These are phyloP conservation scores for Arctopsyche grandis DNA, from an alignment of 1,140 invertebrate genomes.

Conservation along the genomic window DNA sequence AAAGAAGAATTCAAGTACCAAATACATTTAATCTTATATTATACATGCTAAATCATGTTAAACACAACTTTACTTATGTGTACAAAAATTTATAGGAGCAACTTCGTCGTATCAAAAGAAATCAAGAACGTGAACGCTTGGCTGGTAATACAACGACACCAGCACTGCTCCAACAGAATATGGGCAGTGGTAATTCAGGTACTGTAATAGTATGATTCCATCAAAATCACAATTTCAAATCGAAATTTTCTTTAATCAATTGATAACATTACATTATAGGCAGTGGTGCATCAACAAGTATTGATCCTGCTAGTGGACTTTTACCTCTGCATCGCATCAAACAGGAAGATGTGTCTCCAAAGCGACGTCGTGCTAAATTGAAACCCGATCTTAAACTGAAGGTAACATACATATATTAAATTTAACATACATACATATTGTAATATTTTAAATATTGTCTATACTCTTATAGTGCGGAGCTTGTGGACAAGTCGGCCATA, in stretches of 20 bases:
- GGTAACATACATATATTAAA: conserved; percentile 55
- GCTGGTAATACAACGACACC: conserved; percentile 65
- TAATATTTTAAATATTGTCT: background rate
- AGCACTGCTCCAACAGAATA: conserved; percentile 32
- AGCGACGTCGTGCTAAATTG: conserved; percentile 82
- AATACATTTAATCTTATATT: conserved; percentile 18
- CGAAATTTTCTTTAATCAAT: conserved; percentile 33
- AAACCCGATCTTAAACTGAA: conserved; percentile 92
- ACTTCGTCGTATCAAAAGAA: conserved; percentile 89
- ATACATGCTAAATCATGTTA: background rate
- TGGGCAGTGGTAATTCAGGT: conserved; percentile 24
- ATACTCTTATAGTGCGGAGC: conserved; percentile 80
- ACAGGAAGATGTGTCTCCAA: conserved; percentile 71
- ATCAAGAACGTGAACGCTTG: conserved; percentile 86
- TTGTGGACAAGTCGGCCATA: conserved; percentile 88
- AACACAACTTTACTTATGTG: background rate
- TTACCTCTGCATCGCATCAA: conserved; percentile 64
- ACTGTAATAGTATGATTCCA: conserved; percentile 5
- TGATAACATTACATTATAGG: conserved; percentile 1
- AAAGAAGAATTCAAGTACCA: conserved; percentile 85
- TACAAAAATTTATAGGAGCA: conserved; percentile 75
- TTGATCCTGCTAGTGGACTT: conserved; percentile 49
- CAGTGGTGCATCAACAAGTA: conserved; percentile 4
- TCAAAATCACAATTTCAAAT: conserved; percentile 45
- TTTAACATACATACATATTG: background rate